Base-by-base conservation (phyloP, 2,113 vertebrate genomes). In the Pholis gunnellus region DNA sequence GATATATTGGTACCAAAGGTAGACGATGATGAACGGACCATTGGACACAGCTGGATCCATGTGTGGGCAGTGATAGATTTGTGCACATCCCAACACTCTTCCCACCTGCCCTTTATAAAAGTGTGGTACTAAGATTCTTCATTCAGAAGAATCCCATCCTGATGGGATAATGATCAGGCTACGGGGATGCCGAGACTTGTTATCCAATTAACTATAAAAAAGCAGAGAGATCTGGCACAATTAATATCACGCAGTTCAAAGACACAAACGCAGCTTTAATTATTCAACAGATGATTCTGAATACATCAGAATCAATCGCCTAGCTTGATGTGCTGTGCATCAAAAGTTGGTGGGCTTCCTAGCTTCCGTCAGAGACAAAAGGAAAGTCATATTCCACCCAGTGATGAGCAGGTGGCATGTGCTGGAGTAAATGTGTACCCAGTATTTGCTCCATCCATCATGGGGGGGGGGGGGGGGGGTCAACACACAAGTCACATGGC, bases 371-470 rank as follows among this genome's bases (percentile, higher is more conserved):
- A 13, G 63, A 42, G 40, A 79, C 40, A 70, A 85, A 70, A 42
- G 65, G 1, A 50, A 0, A 40, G 57, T 54, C 68, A 29, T 13
- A 65, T 72, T 85, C 78, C 50, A 52, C 69, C 77, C 14, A 73
- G 65, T 66, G 46, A 79, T 75, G 89, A 92, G 88, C 92, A 94
- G 91, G 88, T 90, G 91, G 91, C 81, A 85, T 63, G 57, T 6
- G 82, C 0, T 81, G 65, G 38, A 83, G 89, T 90, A 73, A 91
- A 85, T 79, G 69, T 83, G 70, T 81, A 86, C 80, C 64, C 29
- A 72, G 36, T 84, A 85, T 80, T 79, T 57, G 13, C 65, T 57
- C 71, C 87, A 93, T 93, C 94, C 89, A 94, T 94, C 93, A 93
- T 17, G 8, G 20, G 46, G 50, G 88, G 91, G 9, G 50, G 88